Conservation (phyloP, 2,797 vertebrate species). For the Varecia variegata region DNA sequence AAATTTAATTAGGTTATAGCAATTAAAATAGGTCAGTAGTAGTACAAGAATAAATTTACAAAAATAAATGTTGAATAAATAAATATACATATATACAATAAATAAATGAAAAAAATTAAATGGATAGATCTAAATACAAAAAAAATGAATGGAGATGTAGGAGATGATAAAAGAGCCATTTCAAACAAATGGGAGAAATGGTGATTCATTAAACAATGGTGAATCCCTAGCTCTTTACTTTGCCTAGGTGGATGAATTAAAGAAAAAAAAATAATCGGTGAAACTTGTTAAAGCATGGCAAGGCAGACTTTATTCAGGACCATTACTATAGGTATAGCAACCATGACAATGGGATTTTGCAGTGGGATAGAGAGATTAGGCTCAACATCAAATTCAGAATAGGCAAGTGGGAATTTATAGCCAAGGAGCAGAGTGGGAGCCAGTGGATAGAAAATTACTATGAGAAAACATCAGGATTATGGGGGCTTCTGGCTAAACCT, state of each 20-base stretch:
- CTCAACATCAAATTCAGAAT: neutral
- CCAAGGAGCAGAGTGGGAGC: neutral
- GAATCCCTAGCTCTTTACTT: neutral
- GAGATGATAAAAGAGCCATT: neutral
- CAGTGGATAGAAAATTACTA: neutral
- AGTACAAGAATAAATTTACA: neutral
- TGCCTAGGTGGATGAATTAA: neutral
- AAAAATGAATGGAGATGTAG: neutral
- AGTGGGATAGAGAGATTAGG: neutral
- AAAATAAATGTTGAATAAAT: neutral
- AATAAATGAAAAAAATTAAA: neutral
- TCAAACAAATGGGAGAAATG: neutral
- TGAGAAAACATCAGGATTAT: neutral
- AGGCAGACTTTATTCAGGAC: neutral
- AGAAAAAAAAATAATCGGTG: neutral
- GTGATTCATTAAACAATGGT: neutral
- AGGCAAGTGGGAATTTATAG: neutral
- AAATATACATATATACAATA: neutral
- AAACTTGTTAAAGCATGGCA: neutral
- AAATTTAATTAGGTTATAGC: neutral
- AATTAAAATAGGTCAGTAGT: neutral
- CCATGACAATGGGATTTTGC: neutral
- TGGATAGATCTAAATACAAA: neutral
- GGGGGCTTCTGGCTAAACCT: neutral
- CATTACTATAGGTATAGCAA: neutral